phyloP scores from a whole-genome alignment of 2,888 invertebrate species.

The Neocrepidodera transversa region DNA sequence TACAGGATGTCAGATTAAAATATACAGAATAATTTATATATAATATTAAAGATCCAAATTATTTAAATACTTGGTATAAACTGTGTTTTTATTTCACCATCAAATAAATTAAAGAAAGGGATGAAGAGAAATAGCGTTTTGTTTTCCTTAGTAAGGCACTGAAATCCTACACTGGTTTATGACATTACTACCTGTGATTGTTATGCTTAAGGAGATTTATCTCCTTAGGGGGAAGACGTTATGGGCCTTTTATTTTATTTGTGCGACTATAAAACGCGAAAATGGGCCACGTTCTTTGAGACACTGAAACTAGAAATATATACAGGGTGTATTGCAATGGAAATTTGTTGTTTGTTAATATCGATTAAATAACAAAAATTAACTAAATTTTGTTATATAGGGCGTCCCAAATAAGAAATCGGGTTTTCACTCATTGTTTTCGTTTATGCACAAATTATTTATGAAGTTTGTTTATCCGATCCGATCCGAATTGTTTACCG shows the following conservation, averaged over 20 bases:
- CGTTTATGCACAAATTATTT: too few relatives aligned
- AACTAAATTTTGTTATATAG: too few relatives aligned
- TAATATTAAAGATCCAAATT: too few relatives aligned
- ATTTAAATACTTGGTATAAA: conserved; percentile 13
- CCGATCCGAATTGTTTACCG: too few relatives aligned
- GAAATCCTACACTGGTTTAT: conserved; percentile 56
- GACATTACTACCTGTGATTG: conserved; percentile 61
- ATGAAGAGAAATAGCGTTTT: conserved; percentile 15
- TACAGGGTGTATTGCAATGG: too few relatives aligned
- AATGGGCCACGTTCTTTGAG: conserved; percentile 2
- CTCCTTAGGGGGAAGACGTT: conserved; percentile 43
- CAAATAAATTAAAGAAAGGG: conserved; percentile 13
- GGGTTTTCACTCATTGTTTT: too few relatives aligned
- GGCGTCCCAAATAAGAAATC: too few relatives aligned
- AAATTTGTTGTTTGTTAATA: too few relatives aligned
- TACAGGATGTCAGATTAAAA: too few relatives aligned
- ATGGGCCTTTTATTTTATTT: conserved; percentile 46
- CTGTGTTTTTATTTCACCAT: conserved; percentile 10
- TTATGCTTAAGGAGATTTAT: conserved; percentile 59
- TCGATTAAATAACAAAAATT: too few relatives aligned
- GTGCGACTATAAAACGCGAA: conserved; percentile 37
- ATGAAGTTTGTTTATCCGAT: too few relatives aligned
- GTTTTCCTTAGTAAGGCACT: conserved; percentile 50
- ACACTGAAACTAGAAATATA: not conserved
- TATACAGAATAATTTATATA: too few relatives aligned